Evolutionary conservation across 2,797 vertebrate genomes (phyloP).

Genomic region (Notamacropus eugenii): DNA sequence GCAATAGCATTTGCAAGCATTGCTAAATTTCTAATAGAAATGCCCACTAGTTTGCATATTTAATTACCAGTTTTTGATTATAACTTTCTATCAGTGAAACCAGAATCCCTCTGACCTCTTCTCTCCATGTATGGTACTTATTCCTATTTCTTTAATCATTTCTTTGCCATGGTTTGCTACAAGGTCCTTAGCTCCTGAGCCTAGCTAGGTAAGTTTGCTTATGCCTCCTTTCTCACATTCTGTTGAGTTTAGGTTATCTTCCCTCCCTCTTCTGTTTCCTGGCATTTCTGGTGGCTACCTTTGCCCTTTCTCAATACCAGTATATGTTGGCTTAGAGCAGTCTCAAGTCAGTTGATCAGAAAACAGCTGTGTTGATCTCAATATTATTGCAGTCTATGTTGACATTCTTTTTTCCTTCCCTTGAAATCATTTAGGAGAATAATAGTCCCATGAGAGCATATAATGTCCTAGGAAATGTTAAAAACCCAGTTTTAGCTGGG

Average conservation of each 20-base stretch:
- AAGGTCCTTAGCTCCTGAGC: background rate
- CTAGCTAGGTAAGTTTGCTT: background rate
- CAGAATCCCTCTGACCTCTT: background rate
- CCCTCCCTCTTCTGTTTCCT: background rate
- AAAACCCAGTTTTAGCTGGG: background rate
- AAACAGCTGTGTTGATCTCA: background rate
- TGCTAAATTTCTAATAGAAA: background rate
- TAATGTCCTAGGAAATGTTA: background rate
- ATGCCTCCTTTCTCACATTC: background rate
- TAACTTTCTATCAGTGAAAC: background rate
- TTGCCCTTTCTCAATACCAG: background rate
- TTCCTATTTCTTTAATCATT: background rate
- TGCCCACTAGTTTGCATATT: background rate
- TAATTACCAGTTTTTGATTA: background rate
- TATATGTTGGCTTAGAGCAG: background rate
- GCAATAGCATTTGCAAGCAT: background rate
- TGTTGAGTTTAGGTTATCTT: background rate
- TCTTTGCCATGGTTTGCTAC: background rate
- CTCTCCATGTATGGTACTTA: background rate
- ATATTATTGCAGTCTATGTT: background rate
- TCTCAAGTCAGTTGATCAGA: background rate
- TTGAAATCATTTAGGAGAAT: background rate
- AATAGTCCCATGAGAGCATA: background rate
- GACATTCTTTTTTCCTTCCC: background rate
- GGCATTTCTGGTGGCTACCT: background rate